These are phyloP conservation scores for Sebastes flavidus DNA, from an alignment of 2,797 vertebrate species.

Conservation along the genomic window DNA sequence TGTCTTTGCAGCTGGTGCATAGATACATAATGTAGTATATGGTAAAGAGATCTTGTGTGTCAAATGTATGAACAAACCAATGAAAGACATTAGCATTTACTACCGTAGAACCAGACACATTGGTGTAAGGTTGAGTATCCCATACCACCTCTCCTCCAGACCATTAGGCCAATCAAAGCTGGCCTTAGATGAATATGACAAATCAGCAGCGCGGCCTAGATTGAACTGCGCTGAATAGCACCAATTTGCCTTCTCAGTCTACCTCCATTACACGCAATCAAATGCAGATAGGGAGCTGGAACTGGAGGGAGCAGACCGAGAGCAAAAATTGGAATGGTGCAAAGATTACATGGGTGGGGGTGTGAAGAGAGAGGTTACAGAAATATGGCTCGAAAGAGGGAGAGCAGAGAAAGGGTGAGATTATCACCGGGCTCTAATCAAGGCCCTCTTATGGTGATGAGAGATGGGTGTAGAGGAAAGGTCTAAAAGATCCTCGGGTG, in stretches of 20 bases:
- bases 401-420: constrained; percentile 46
- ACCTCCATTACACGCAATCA: constrained; percentile 76
- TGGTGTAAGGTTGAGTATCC: constrained; percentile 22
- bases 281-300: constrained; percentile 59
- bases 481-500: constrained; percentile 45
- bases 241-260: constrained; percentile 71
- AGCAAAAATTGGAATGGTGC: constrained; percentile 58
- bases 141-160: constrained; percentile 25
- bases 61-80: constrained; percentile 1
- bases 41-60: neutral
- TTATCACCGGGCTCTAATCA: constrained; percentile 63
- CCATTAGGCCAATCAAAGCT: constrained; percentile 66
- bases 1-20: neutral
- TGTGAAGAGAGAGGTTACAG: constrained; percentile 11
- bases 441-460: constrained; percentile 51
- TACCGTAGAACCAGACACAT: constrained; percentile 5
- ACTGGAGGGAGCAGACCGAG: constrained; percentile 44
- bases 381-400: constrained; percentile 18
- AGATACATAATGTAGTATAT: neutral
- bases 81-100: constrained; percentile 11
- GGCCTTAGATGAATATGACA: constrained; percentile 65
- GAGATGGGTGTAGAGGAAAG: constrained; percentile 38
- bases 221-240: constrained; percentile 67
- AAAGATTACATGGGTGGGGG: constrained; percentile 49
- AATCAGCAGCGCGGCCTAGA: constrained; percentile 61